Evolutionary conservation across 2,113 vertebrate species (phyloP).

Genomic region (Zosterops borbonicus): DNA sequence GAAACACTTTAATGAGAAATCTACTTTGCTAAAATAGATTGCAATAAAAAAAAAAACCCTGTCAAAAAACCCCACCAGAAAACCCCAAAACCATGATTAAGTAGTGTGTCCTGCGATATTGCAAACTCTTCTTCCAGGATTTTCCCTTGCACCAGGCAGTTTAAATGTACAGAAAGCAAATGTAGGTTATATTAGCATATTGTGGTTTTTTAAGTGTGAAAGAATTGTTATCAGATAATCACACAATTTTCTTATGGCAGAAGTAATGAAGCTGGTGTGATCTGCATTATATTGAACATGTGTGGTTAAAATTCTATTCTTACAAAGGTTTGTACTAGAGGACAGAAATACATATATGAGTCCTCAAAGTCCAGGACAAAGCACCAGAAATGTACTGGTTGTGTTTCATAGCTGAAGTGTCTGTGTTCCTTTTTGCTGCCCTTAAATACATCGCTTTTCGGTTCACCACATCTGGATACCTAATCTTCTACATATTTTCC

Average conservation of each 20-base stretch:
- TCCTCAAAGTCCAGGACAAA: background rate
- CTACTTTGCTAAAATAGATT: background rate
- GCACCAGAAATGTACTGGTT: background rate
- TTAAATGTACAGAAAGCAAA: background rate
- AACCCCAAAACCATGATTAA: rapidly evolving
- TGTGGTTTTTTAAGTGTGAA: background rate
- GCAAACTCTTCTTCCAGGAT: background rate
- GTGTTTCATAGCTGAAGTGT: background rate
- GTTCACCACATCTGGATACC: background rate
- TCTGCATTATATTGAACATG: background rate
- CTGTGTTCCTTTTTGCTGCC: background rate
- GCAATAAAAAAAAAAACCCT: background rate
- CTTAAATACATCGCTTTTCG: background rate
- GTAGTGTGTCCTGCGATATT: background rate
- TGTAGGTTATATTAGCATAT: background rate
- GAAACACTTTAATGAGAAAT: background rate
- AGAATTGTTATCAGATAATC: background rate
- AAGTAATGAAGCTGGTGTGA: background rate
- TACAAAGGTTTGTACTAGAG: background rate
- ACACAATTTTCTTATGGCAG: background rate
- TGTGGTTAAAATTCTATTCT: background rate
- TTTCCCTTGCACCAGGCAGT: background rate
- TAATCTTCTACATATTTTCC: background rate
- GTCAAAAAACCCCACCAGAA: background rate
- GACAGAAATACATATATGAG: background rate